These are phyloP conservation scores for Callopanchax toddi DNA, from an alignment of 2,113 vertebrate genomes.

Conservation along the genomic window DNA sequence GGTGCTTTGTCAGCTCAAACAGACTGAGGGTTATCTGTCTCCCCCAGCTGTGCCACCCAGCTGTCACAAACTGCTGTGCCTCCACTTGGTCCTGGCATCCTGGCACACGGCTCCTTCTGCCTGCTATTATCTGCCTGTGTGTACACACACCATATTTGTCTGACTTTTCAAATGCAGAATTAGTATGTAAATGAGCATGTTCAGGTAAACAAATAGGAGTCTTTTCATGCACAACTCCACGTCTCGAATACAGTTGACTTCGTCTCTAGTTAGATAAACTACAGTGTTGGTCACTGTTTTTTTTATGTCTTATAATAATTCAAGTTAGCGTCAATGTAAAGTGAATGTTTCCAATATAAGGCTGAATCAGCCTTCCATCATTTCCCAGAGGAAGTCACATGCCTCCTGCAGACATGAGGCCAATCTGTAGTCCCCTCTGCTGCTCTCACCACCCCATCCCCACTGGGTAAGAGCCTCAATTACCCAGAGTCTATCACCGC, in stretches of 20 bases:
- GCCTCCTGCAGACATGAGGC: slow-evolving; percentile 37
- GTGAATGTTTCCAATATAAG: slow-evolving; percentile 43
- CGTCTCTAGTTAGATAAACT: not conserved
- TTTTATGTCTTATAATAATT: slow-evolving; percentile 23
- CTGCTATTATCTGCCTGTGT: slow-evolving; percentile 48
- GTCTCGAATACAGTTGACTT: slow-evolving; percentile 14
- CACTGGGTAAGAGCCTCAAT: slow-evolving; percentile 66
- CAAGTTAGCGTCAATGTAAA: not conserved
- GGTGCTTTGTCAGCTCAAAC: slow-evolving; percentile 63
- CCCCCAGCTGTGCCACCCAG: slow-evolving; percentile 71
- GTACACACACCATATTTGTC: slow-evolving; percentile 44
- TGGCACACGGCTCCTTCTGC: slow-evolving; percentile 52
- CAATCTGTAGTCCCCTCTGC: slow-evolving; percentile 47
- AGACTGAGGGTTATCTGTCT: slow-evolving; percentile 73
- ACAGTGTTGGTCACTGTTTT: not conserved
- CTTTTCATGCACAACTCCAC: slow-evolving; percentile 1
- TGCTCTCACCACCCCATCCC: slow-evolving; percentile 27
- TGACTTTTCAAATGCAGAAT: slow-evolving; percentile 43
- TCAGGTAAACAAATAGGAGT: slow-evolving; percentile 31
- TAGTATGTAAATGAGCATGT: slow-evolving; percentile 57
- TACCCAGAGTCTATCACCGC: slow-evolving; percentile 65
- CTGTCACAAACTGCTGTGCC: slow-evolving; percentile 63
- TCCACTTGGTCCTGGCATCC: slow-evolving; percentile 58
- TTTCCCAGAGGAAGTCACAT: slow-evolving; percentile 50
- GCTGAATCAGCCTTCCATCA: slow-evolving; percentile 46